Percentiles rank a stretch among this genome's conserved stretches.
phyloP scores from a whole-genome alignment of 2,888 invertebrate genomes.

The Ornithoptera priamus region DNA sequence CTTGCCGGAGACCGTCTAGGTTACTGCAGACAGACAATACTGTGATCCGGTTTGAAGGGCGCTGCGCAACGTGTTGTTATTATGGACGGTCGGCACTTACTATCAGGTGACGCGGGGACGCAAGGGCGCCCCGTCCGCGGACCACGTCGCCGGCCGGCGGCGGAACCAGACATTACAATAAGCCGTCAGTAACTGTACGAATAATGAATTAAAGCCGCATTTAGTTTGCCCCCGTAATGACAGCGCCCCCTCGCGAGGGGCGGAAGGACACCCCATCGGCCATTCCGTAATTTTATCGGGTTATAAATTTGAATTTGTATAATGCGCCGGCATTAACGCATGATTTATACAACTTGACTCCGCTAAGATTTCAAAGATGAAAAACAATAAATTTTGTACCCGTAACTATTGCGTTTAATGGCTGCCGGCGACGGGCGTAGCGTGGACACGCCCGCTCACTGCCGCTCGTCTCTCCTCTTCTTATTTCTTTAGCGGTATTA shows the following conservation, averaged over 20 bases:
- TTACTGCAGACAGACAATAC: no score
- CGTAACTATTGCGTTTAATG: conserved; percentile 77
- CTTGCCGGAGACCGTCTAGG: no score
- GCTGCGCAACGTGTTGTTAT: no score
- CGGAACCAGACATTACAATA: conserved; percentile 23
- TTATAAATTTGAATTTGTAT: conserved; percentile 81
- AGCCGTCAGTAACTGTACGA: conserved; percentile 27
- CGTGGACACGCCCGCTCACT: conserved; percentile 47
- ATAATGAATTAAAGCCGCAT: conserved; percentile 73
- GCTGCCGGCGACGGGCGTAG: conserved; percentile 43
- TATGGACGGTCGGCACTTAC: no score
- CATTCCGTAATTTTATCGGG: conserved; percentile 80
- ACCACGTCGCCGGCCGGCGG: conserved; percentile 6
- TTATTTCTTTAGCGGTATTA: no score
- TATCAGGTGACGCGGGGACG: no score
- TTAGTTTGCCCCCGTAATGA: conserved; percentile 57
- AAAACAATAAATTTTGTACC: conserved; percentile 79
- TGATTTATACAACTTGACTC: conserved; percentile 80
- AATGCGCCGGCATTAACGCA: conserved; percentile 77
- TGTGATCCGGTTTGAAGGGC: no score
- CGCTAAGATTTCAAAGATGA: conserved; percentile 80
- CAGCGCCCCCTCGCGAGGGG: conserved; percentile 45
- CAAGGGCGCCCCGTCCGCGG: conserved; percentile 25
- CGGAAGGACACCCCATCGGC: conserved; percentile 57
- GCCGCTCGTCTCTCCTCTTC: no score